These are phyloP conservation scores for Lochmaea capreae DNA, from an alignment of 2,888 invertebrate species.

Conservation along the genomic window DNA sequence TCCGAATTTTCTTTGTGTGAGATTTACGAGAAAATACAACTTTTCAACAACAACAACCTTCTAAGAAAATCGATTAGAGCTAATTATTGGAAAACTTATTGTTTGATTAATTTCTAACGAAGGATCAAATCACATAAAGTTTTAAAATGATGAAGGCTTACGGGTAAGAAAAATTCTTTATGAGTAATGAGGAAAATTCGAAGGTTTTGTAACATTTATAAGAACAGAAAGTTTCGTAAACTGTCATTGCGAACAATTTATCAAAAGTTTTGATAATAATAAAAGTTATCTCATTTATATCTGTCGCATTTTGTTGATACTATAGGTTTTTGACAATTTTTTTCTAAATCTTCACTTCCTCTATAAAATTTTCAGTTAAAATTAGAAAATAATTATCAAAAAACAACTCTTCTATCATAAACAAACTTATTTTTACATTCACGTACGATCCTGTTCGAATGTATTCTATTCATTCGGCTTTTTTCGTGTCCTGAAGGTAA, in stretches of 20 bases:
- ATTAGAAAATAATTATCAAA: no score
- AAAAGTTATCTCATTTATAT: slow-evolving; percentile 41
- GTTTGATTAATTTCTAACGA: slow-evolving; percentile 23
- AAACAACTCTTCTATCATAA: no score
- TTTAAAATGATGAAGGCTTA: slow-evolving; percentile 20
- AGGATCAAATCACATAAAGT: slow-evolving; percentile 18
- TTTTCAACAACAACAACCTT: not conserved
- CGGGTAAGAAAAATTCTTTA: slow-evolving; percentile 17
- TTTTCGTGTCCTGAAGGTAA: slow-evolving; percentile 22
- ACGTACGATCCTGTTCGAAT: not conserved
- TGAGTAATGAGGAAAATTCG: slow-evolving; percentile 29
- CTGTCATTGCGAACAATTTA: slow-evolving; percentile 39
- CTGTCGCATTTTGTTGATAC: slow-evolving; percentile 26
- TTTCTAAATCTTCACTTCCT: slow-evolving; percentile 2
- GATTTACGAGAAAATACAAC: no score
- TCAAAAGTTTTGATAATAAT: slow-evolving; percentile 41
- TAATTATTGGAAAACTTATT: slow-evolving; percentile 7
- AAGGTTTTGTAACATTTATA: slow-evolving; percentile 37
- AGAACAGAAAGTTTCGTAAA: slow-evolving; percentile 38
- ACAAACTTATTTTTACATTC: slow-evolving; percentile 5
- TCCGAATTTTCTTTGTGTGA: no score
- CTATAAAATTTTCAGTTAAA: not conserved
- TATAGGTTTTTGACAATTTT: no score
- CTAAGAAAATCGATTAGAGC: not conserved
- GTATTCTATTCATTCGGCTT: slow-evolving; percentile 7